Conservation (phyloP, 1,140 invertebrate species). For the Scaptomyza montana region DNA sequence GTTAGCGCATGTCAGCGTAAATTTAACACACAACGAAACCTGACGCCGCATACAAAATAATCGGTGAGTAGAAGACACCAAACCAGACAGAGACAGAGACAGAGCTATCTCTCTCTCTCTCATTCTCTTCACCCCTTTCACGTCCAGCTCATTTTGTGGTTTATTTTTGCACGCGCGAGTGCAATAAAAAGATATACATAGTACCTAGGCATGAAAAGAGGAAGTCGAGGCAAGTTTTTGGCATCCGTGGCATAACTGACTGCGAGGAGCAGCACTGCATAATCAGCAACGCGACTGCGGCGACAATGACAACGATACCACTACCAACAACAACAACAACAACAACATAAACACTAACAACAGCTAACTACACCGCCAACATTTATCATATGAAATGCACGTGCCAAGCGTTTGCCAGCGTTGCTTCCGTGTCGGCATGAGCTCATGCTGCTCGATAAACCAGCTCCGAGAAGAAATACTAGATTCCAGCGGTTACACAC, state of each 20-base stretch:
- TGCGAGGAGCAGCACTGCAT: conserved; percentile 54
- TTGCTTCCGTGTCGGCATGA: conserved; percentile 60
- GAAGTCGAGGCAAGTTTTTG: conserved; percentile 69
- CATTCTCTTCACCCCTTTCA: background rate
- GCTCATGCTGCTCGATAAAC: conserved; percentile 45
- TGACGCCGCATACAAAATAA: conserved; percentile 72
- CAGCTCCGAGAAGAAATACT: conserved; percentile 12
- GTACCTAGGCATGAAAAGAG: conserved; percentile 46
- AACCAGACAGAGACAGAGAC: background rate
- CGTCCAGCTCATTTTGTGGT: conserved; percentile 53
- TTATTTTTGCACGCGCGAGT: conserved; percentile 67
- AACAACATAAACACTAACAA: conserved; percentile 42
- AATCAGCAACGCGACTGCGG: conserved; percentile 55
- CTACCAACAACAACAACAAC: conserved; percentile 32
- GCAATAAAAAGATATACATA: conserved; percentile 71
- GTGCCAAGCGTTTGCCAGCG: conserved; percentile 70
- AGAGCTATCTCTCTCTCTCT: background rate
- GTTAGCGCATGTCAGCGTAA: conserved; percentile 78
- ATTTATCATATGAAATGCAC: conserved; percentile 80
- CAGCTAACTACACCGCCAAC: conserved; percentile 55
- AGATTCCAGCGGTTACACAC: conserved; percentile 10
- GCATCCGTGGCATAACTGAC: conserved; percentile 46
- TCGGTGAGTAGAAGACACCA: conserved; percentile 10
- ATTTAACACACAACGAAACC: conserved; percentile 76
- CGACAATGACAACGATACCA: conserved; percentile 47